A percentile compares a stretch with the other conserved stretches of the same genome.
These are phyloP conservation scores for Antidorcas marsupialis DNA, from an alignment of 2,113 vertebrate genomes.

Conservation along the genomic window DNA sequence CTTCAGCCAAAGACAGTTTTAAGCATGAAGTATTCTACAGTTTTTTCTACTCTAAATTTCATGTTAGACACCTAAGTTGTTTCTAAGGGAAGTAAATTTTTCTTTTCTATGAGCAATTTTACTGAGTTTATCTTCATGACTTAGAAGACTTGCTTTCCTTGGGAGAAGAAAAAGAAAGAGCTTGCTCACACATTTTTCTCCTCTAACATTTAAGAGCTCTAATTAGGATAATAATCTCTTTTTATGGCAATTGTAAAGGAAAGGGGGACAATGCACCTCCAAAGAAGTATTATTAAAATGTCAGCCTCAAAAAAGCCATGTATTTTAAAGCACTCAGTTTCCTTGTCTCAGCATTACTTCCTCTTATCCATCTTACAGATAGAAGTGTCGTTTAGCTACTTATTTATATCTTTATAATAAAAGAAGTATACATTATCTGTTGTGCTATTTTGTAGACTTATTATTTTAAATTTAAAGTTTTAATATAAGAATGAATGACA, in stretches of 20 bases:
- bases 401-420: conserved; percentile 21
- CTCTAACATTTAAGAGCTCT: conserved; percentile 45
- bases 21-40: background rate
- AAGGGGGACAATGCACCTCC: conserved; percentile 50
- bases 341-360: conserved; percentile 34
- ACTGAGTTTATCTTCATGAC: conserved; percentile 43
- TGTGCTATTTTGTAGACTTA: background rate
- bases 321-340: conserved; percentile 36
- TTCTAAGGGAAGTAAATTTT: conserved; percentile 6
- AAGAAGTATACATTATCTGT: background rate
- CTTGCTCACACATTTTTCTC: conserved; percentile 54
- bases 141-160: conserved; percentile 37
- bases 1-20: background rate
- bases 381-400: background rate
- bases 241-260: conserved; percentile 56
- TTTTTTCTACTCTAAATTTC: background rate
- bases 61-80: background rate
- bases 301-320: conserved; percentile 37
- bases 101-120: conserved; percentile 27
- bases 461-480: background rate
- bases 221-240: conserved; percentile 69
- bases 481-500: background rate
- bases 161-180: conserved; percentile 2
- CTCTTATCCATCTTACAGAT: conserved; percentile 20
- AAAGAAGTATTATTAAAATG: conserved; percentile 65